Evolutionary conservation across 2,888 invertebrate genomes (phyloP).

Genomic region (Drosophila cognata): DNA sequence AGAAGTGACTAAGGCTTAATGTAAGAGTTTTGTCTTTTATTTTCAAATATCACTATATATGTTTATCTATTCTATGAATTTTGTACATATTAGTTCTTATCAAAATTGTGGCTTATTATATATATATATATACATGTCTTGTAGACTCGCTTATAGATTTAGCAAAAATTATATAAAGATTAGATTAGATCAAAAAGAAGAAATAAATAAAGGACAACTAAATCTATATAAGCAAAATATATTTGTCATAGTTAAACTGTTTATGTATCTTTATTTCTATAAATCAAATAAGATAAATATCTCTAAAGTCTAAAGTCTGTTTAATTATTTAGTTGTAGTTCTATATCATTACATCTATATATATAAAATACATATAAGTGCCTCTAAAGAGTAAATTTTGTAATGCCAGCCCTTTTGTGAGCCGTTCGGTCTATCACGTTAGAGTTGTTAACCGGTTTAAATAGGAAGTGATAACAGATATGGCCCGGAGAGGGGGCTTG

Average conservation of each 20-base stretch:
- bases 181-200: background rate
- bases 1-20: background rate
- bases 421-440: background rate
- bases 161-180: background rate
- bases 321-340: background rate
- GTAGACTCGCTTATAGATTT: background rate
- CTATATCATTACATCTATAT: background rate
- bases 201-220: background rate
- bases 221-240: background rate
- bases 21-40: background rate
- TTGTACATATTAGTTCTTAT: background rate
- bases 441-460: conserved; percentile 24
- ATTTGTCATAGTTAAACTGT: background rate
- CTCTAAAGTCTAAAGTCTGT: background rate
- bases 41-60: background rate
- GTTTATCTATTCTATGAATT: background rate
- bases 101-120: background rate
- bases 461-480: conserved; percentile 26
- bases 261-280: background rate
- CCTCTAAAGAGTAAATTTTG: background rate
- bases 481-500: background rate
- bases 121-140: background rate
- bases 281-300: background rate
- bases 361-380: background rate
- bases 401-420: background rate